A percentile compares a stretch with the other conserved stretches of the same genome.
Conservation (phyloP, 2,113 vertebrate species). For the Daphoenositta chrysoptera region DNA sequence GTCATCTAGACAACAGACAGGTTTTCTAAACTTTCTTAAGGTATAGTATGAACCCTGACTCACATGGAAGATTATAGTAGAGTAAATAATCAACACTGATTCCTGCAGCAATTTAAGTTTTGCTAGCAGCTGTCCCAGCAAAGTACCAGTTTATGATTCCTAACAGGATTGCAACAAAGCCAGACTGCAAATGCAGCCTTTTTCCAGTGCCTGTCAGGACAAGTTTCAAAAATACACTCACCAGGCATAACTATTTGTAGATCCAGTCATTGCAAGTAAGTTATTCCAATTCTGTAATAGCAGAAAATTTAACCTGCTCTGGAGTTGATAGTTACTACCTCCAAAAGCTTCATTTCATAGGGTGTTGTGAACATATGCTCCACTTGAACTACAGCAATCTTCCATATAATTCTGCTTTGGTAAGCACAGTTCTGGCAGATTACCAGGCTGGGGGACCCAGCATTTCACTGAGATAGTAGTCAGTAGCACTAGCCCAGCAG, state of each 20-base stretch:
- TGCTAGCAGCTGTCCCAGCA: not conserved
- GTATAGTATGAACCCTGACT: not conserved
- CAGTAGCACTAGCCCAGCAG: not conserved
- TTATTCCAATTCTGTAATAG: not conserved
- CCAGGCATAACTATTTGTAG: not conserved
- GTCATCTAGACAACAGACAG: not conserved
- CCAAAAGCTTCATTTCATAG: not conserved
- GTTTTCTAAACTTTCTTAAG: not conserved
- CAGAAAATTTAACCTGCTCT: not conserved
- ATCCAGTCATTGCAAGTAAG: not conserved
- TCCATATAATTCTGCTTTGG: not conserved
- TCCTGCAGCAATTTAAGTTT: not conserved
- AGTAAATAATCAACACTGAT: not conserved
- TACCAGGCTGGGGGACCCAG: not conserved
- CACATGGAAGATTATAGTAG: not conserved
- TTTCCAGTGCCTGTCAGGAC: not conserved
- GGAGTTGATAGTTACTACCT: not conserved
- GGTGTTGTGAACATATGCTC: not conserved
- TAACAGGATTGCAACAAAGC: not conserved
- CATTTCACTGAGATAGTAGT: rapidly evolving
- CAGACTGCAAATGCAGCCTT: not conserved
- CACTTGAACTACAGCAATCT: not conserved
- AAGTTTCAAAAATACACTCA: not conserved
- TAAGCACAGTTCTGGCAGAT: not conserved
- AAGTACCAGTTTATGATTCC: not conserved